These are phyloP conservation scores for Salticus scenicus DNA, from an alignment of 2,888 invertebrate species.

Conservation along the genomic window DNA sequence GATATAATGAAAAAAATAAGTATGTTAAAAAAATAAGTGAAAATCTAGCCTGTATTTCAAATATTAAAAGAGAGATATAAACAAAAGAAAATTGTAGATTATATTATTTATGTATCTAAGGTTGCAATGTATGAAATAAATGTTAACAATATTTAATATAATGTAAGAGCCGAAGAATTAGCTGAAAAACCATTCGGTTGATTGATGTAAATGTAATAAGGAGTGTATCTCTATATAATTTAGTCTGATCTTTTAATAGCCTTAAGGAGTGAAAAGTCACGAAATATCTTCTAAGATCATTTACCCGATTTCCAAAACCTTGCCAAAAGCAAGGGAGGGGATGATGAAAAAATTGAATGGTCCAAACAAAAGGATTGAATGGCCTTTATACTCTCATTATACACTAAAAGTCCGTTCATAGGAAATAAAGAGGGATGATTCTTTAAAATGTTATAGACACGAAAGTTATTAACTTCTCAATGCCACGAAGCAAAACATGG, in stretches of 20 bases:
- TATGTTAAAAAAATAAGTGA: no score
- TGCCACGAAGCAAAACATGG: background rate
- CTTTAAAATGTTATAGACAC: background rate
- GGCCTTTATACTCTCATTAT: background rate
- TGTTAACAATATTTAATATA: no score
- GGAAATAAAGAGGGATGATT: background rate
- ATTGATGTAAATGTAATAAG: background rate
- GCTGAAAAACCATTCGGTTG: background rate
- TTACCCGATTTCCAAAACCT: background rate
- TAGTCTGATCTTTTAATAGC: background rate
- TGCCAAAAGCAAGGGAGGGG: constrained; percentile 6
- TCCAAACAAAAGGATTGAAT: background rate
- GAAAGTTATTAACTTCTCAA: background rate
- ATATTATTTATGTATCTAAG: no score
- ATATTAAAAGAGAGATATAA: no score
- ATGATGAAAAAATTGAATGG: background rate
- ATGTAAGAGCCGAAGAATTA: no score
- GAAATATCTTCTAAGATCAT: background rate
- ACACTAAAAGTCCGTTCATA: background rate
- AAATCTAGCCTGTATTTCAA: no score
- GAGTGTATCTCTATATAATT: background rate
- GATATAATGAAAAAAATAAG: no score
- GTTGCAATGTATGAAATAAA: no score
- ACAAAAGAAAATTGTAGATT: no score
- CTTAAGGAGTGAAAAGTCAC: background rate